Base-by-base conservation (phyloP, 92 coral and sea anemone genomes). In the Porites cylindrica region DNA sequence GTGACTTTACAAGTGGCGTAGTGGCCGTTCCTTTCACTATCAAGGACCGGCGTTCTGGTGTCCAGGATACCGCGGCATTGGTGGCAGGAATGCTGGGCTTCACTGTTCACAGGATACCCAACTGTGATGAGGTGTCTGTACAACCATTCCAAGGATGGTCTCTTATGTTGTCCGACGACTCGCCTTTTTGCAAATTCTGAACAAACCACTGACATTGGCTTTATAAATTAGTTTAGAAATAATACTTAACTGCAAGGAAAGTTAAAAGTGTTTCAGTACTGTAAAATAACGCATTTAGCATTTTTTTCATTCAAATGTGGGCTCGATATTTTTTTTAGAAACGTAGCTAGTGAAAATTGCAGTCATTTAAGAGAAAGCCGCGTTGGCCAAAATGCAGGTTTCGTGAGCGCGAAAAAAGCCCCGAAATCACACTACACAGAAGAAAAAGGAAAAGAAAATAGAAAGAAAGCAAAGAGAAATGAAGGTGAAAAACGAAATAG, bases 71-170 rank as follows among this genome's bases (percentile, higher is more conserved):
- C 1, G 93, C 91, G 14, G 90, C 88, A 54, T 64, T 90, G 72
- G 93, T 86, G 51, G 93, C 91, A 26, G 93, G 93, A 50, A 86
- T 81, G 91, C 75, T 81, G 77, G 93, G 91, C 21, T 90, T 86
- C 19, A 90, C 93, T 51, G 43, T 90, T 61, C 91, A 90, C 23
- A 47, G 76, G 58, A 72, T 21, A 83, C 60, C 24, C 52, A 84
- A 63, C 66, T 17, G 75, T 11, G 51, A 66, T 70, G 59, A 79
- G 8, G 82, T 85, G 79, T 89, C 91, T 59, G 84, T 92, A 5
- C 93, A 92, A 68, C 95, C 95, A 66, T 92, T 89, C 66, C 95
- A 92, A 69, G 95, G 93, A 59, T 92, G 95, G 95, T 64, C 93
- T 66, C 93, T 92, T 63, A 18, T 92, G 66, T 64, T 92, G 66